phyloP scores from a whole-genome alignment of 1,140 invertebrate genomes.

The Vanessa tameamea region DNA sequence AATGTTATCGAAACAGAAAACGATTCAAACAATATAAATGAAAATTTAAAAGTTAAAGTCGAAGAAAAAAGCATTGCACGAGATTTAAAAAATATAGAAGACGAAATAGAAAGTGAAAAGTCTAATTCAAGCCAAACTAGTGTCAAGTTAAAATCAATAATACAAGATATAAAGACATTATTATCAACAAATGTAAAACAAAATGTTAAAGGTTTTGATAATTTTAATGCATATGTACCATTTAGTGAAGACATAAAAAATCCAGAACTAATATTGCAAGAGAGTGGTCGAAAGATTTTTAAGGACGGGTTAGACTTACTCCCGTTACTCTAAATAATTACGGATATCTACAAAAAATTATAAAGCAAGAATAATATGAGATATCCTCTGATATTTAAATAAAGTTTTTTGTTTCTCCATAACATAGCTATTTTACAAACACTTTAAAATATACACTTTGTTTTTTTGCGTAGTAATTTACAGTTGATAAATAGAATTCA shows the following conservation, averaged over 20 bases:
- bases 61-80: slow-evolving; percentile 6
- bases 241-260: slow-evolving; percentile 42
- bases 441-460: not conserved
- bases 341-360: not conserved
- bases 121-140: not conserved
- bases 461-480: not conserved
- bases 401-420: not conserved
- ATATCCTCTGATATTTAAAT: not conserved
- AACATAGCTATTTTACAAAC: not conserved
- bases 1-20: too few relatives aligned
- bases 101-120: slow-evolving; percentile 18
- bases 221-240: slow-evolving; percentile 37
- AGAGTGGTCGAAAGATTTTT: slow-evolving; percentile 15
- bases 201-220: slow-evolving; percentile 7
- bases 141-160: slow-evolving; percentile 16
- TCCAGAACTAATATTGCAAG: slow-evolving; percentile 23
- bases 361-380: too few relatives aligned
- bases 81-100: slow-evolving; percentile 30
- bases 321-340: not conserved
- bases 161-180: slow-evolving; percentile 29
- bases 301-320: slow-evolving; percentile 38
- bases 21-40: not conserved
- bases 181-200: slow-evolving; percentile 25
- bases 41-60: not conserved
- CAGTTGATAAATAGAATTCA: not conserved